These are phyloP conservation scores for Caenorhabditis brenneri DNA, from an alignment of 1,140 invertebrate species.

Conservation along the genomic window DNA sequence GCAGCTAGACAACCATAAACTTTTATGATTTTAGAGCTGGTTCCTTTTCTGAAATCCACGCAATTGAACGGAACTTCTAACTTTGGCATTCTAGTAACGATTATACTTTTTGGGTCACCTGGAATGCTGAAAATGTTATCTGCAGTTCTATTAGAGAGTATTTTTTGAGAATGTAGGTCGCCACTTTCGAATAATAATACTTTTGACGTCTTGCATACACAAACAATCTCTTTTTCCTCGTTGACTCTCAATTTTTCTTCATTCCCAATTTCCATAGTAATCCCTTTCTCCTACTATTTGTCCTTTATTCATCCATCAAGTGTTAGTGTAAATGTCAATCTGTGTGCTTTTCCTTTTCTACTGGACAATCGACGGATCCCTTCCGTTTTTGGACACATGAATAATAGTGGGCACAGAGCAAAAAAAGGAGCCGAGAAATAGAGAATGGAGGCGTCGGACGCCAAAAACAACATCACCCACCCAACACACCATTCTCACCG, in stretches of 20 bases:
- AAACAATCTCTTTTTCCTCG: no score
- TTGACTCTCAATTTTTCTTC: not conserved
- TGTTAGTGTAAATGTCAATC: slow-evolving; percentile 8
- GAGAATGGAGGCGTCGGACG: slow-evolving; percentile 24
- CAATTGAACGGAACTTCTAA: no score
- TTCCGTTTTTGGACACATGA: not conserved
- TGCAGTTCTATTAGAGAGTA: no score
- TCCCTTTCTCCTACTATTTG: not conserved
- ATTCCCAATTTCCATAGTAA: not conserved
- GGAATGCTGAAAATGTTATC: no score
- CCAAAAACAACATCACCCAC: slow-evolving; percentile 14
- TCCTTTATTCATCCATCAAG: not conserved
- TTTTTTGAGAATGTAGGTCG: no score
- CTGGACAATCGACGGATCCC: not conserved
- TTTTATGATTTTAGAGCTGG: no score
- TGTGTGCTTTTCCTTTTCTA: not conserved
- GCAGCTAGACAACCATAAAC: no score
- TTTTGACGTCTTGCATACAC: no score
- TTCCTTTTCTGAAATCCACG: no score
- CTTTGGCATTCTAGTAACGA: no score
- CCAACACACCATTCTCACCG: not conserved
- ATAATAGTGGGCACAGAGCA: not conserved
- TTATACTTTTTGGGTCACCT: no score
- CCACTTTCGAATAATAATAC: no score
- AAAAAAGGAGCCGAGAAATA: not conserved